phyloP scores from a whole-genome alignment of 2,888 invertebrate genomes.

The Oscheius sp. region DNA sequence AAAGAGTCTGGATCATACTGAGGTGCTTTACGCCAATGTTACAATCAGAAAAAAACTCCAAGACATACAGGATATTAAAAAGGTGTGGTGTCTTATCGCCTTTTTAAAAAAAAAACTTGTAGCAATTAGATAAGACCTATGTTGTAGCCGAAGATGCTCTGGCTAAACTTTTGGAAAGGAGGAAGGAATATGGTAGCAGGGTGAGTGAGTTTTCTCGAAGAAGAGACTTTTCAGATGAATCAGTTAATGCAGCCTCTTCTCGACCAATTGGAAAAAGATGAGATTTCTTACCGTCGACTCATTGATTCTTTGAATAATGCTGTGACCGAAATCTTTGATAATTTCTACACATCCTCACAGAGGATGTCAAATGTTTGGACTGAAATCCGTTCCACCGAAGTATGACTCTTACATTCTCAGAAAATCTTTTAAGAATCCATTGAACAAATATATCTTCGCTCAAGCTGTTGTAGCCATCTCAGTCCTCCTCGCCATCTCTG shows the following conservation, averaged over 20 bases:
- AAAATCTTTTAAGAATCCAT: no score
- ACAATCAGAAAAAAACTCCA: neutral
- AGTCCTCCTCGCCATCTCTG: neutral
- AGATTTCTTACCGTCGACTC: neutral
- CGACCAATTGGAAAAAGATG: neutral
- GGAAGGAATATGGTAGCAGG: neutral
- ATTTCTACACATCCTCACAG: neutral
- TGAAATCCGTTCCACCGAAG: no score
- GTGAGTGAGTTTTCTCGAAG: neutral
- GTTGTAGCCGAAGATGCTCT: neutral
- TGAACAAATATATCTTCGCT: neutral
- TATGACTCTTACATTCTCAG: no score
- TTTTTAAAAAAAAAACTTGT: neutral
- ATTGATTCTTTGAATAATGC: neutral
- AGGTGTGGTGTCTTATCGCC: neutral
- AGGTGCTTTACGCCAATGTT: neutral
- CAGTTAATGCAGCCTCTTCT: neutral
- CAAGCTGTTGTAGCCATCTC: neutral
- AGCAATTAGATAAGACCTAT: neutral
- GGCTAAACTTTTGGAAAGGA: neutral
- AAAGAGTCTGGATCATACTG: neutral
- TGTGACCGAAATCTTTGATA: neutral
- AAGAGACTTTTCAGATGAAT: neutral
- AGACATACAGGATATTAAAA: neutral
- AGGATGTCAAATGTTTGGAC: no score